phyloP scores from a whole-genome alignment of 2,113 vertebrate species.

The Anoura caudifer region DNA sequence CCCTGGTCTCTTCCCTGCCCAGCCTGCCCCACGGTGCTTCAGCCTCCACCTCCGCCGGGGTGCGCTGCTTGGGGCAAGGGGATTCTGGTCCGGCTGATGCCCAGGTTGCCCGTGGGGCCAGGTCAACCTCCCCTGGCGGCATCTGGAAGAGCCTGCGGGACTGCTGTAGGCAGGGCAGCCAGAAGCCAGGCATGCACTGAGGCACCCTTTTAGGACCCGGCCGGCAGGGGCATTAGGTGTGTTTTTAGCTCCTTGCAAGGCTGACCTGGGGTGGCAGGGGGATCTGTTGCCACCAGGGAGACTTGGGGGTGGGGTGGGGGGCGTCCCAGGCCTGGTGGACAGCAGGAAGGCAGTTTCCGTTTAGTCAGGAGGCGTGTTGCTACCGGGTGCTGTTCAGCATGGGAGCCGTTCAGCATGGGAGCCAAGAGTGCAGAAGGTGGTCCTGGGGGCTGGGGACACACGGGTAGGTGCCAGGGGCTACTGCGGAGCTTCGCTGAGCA shows the following conservation, averaged over 20 bases:
- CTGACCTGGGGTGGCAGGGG: not conserved
- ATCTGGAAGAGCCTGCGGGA: not conserved
- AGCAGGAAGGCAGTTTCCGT: not conserved
- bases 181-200: rapidly evolving
- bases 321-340: not conserved
- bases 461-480: not conserved
- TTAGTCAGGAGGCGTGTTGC: not conserved
- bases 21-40: not conserved
- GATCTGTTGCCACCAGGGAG: not conserved
- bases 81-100: not conserved
- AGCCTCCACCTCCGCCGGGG: not conserved
- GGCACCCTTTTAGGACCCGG: not conserved
- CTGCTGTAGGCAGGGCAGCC: not conserved
- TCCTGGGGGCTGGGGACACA: not conserved
- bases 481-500: not conserved
- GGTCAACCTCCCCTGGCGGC: not conserved
- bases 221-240: not conserved
- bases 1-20: not conserved
- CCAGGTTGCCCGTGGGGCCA: not conserved
- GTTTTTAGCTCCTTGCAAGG: not conserved
- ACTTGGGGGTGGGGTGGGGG: not conserved
- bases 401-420: not conserved
- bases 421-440: not conserved
- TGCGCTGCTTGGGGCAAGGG: not conserved
- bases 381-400: not conserved